Base-by-base conservation (phyloP, 2,113 vertebrate species). In the Numenius arquata region DNA sequence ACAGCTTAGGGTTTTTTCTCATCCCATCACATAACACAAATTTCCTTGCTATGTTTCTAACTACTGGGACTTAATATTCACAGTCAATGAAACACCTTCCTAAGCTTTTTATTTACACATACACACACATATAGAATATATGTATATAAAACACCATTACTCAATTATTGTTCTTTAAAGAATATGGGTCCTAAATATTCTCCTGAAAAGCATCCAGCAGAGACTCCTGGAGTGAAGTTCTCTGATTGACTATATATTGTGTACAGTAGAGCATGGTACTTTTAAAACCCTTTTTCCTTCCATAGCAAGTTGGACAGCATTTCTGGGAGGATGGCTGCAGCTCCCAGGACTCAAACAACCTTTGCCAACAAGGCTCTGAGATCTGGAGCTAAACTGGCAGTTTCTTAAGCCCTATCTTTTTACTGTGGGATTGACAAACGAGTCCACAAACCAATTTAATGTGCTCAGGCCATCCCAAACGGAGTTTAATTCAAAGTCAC, bases 1-100 rank as follows among this genome's bases (percentile, higher is more conserved):
- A 95, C 41, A 87, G 65, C 84, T 80, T 74, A 40, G 32, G 56
- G 11, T 55, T 96, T 96, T 56, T 96, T 93, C 81, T 89, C 63
- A 81, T 93, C 67, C 76, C 53, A 83, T 80, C 82, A 56, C 17
- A 66, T 63, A 87, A 91, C 32, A 92, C 56, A 75, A 72, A 32
- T 71, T 93, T 87, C 41, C 80, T 91, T 52, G 40, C 71, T 66
- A 26, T 38, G 47, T 93, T 88, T 91, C 77, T 81, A 95, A 89
- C 75, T 92, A 41, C 47, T 80, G 29, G 41, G 62, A 50, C 61
- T 89, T 89, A 93, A 71, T 74, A 89, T 58, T 68, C 81, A 43
- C 70, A 87, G 61, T 56, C 79, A 87, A 10, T 63, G 40, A 94
- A 92, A 87, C n/a, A 80, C 17, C 40, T 80, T 72, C 65, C 17